A percentile compares a stretch with the other conserved stretches of the same genome.
Evolutionary conservation across 2,113 vertebrate genomes (phyloP).

Genomic region (Tor tambroides): DNA sequence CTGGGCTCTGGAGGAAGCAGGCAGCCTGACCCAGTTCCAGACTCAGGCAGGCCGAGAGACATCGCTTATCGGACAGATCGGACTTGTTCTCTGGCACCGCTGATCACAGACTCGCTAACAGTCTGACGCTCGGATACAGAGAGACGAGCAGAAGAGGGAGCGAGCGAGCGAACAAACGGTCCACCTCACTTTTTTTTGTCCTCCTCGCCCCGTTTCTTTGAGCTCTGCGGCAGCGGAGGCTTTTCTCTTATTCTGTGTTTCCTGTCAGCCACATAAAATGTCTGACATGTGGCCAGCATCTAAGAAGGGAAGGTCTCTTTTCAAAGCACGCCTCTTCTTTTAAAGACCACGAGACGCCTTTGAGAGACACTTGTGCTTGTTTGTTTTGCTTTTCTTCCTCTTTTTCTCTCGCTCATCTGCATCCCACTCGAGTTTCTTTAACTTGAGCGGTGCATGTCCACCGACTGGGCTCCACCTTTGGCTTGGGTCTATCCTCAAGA

Average conservation of each 20-base stretch:
- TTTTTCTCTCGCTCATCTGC: not conserved
- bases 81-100: constrained; percentile 34
- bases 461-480: not conserved
- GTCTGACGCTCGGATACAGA: constrained; percentile 22
- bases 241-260: constrained; percentile 51
- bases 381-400: constrained; percentile 52
- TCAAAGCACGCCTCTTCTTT: constrained; percentile 38
- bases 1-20: constrained; percentile 52
- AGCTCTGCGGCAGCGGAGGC: constrained; percentile 57
- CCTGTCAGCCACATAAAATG: constrained; percentile 77
- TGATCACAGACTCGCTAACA: constrained; percentile 48
- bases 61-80: constrained; percentile 14
- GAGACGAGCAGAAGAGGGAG: constrained; percentile 34
- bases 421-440: not conserved
- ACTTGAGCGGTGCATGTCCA: not conserved
- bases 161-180: constrained; percentile 37
- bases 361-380: constrained; percentile 52
- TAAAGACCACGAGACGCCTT: constrained; percentile 33
- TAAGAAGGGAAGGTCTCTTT: constrained; percentile 40
- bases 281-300: constrained; percentile 72
- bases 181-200: constrained; percentile 51
- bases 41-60: constrained; percentile 25
- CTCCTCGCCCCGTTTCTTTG: constrained; percentile 48
- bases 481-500: not conserved
- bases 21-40: constrained; percentile 58